Percentiles rank a stretch among this genome's conserved stretches.
These are phyloP conservation scores for Apogon talboti DNA, from an alignment of 2,797 vertebrate genomes.

Conservation along the genomic window DNA sequence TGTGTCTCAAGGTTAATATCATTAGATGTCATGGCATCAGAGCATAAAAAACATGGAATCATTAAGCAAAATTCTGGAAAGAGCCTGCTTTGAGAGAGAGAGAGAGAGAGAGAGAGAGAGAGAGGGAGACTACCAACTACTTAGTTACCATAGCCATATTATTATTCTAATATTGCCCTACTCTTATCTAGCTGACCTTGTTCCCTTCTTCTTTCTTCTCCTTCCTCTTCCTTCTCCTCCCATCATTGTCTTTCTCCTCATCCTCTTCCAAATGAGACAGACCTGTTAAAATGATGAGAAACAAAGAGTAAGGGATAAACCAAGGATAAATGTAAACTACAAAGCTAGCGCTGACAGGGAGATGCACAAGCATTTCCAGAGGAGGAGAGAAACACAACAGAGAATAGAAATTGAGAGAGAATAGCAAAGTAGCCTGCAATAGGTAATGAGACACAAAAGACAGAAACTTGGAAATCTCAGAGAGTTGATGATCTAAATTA, in stretches of 20 bases:
- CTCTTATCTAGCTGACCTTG: conserved; percentile 52
- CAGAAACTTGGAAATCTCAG: conserved; percentile 24
- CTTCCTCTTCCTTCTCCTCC: not conserved
- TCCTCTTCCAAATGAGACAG: conserved; percentile 28
- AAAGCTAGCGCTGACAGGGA: conserved; percentile 37
- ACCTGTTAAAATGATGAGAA: conserved; percentile 29
- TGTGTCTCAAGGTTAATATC: conserved; percentile 69
- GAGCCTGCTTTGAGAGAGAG: conserved; percentile 34
- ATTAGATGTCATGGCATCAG: conserved; percentile 61
- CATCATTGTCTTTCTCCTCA: conserved; percentile 19
- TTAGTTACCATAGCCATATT: conserved; percentile 52
- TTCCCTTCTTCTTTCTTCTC: conserved; percentile 14
- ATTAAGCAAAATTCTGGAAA: conserved; percentile 58
- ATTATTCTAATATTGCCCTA: conserved; percentile 49
- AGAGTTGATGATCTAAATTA: conserved; percentile 62
- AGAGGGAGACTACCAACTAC: conserved; percentile 24
- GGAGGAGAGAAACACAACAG: conserved; percentile 34
- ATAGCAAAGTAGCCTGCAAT: conserved; percentile 25
- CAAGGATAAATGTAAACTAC: conserved; percentile 43
- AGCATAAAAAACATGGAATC: conserved; percentile 46
- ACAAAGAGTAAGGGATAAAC: conserved; percentile 33
- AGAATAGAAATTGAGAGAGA: conserved; percentile 4
- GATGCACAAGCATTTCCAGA: conserved; percentile 34
- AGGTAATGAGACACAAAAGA: conserved; percentile 52
- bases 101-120: conserved; percentile 6